A percentile compares a stretch with the other conserved stretches of the same genome.
phyloP scores from a whole-genome alignment of 2,113 vertebrate genomes.

The Chloropsis hardwickii region DNA sequence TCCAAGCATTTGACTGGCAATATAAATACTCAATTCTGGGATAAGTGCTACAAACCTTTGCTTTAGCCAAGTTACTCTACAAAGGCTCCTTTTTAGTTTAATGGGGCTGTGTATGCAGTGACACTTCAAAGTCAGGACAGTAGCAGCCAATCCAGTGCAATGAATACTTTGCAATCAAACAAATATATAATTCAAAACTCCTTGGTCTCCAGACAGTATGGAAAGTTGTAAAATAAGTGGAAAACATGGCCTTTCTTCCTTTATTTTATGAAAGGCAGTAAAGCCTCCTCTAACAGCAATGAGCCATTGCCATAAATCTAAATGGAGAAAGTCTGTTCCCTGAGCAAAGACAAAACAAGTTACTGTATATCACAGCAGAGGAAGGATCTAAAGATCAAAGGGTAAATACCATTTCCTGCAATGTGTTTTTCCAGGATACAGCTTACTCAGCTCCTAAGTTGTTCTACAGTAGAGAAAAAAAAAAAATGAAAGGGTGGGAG shows the following conservation, averaged over 20 bases:
- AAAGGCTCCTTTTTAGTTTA: not conserved
- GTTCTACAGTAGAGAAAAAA: not conserved
- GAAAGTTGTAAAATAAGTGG: not conserved
- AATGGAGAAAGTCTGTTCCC: not conserved
- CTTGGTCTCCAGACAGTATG: not conserved
- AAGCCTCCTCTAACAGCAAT: not conserved
- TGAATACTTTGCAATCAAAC: not conserved
- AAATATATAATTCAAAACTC: not conserved
- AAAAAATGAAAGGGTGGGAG: not conserved
- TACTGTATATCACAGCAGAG: not conserved
- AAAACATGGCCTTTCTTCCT: not conserved
- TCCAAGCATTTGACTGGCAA: not conserved
- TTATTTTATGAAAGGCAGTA: not conserved
- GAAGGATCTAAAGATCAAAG: constrained; percentile 39
- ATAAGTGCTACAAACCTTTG: not conserved
- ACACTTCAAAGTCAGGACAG: not conserved
- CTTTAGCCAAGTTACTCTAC: not conserved
- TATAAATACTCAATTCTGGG: not conserved
- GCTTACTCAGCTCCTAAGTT: not conserved
- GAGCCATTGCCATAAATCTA: constrained; percentile 9
- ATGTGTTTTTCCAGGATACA: constrained; percentile 24
- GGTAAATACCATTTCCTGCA: constrained; percentile 26
- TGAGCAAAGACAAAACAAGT: not conserved
- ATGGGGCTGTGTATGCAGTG: not conserved
- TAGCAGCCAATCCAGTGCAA: not conserved